Evolutionary conservation across 2,797 vertebrate genomes (phyloP).

Genomic region (Sciurus vulgaris): DNA sequence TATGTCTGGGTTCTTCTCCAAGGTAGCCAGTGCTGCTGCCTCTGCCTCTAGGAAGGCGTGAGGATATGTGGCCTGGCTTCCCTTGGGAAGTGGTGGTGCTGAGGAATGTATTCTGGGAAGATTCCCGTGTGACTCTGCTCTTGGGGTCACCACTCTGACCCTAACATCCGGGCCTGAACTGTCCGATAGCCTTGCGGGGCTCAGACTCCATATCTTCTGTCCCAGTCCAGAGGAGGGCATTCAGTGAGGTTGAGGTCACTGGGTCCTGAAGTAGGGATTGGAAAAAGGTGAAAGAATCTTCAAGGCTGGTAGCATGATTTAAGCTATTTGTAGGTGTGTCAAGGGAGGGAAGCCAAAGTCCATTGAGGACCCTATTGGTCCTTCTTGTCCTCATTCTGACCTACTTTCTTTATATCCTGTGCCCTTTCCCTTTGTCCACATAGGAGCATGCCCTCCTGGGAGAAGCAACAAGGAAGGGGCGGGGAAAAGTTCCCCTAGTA

Average conservation of each 20-base stretch:
- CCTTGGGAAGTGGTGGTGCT: constrained; percentile 57
- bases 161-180: constrained; percentile 75
- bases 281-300: constrained; percentile 52
- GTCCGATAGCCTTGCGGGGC: constrained; percentile 47
- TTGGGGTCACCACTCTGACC: constrained; percentile 78
- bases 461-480: not conserved
- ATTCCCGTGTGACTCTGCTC: constrained; percentile 84
- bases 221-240: constrained; percentile 58
- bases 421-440: not conserved
- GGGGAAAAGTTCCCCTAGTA: not conserved
- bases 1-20: constrained; percentile 52
- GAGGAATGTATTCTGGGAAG: constrained; percentile 76
- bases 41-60: constrained; percentile 12
- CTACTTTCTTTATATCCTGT: not conserved
- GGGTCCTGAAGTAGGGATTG: constrained; percentile 19
- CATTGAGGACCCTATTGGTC: not conserved
- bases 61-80: constrained; percentile 49
- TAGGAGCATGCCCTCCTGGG: not conserved
- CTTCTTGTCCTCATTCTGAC: not conserved
- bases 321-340: not conserved
- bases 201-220: constrained; percentile 44
- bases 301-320: constrained; percentile 13
- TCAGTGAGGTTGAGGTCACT: constrained; percentile 35
- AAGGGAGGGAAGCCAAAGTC: not conserved
- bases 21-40: constrained; percentile 36